A percentile compares a stretch with the other conserved stretches of the same genome.
These are phyloP conservation scores for Myopa tessellatipennis DNA, from an alignment of 2,888 invertebrate genomes.

Conservation along the genomic window DNA sequence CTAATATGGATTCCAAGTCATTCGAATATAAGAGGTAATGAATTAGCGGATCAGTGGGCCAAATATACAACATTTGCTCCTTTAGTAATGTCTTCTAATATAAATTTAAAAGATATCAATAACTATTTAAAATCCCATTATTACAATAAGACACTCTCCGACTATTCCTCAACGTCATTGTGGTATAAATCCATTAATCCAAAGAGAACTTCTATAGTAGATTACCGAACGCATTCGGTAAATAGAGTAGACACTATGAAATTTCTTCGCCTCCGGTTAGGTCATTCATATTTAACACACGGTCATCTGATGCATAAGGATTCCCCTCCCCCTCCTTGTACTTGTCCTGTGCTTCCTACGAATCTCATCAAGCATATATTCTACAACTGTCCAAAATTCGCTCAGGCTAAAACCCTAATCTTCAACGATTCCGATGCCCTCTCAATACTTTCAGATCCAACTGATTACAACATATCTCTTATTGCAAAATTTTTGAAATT, in stretches of 20 bases:
- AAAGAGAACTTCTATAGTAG: background rate
- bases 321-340: too few species aligned
- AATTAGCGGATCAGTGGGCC: constrained; percentile 18
- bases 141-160: background rate
- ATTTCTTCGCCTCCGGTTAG: background rate
- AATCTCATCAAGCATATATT: too few species aligned
- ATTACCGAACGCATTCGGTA: background rate
- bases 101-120: constrained; percentile 14
- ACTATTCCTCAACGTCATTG: background rate
- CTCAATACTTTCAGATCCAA: too few species aligned
- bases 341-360: too few species aligned
- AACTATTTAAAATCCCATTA: background rate
- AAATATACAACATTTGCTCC: constrained; percentile 10
- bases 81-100: background rate
- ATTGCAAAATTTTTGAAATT: too few species aligned
- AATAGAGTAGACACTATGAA: background rate
- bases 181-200: background rate
- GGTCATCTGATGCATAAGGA: too few species aligned
- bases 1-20: constrained; percentile 19
- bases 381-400: too few species aligned
- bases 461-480: too few species aligned
- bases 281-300: background rate
- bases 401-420: too few species aligned
- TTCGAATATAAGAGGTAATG: constrained; percentile 18
- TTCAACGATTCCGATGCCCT: too few species aligned